Evolutionary conservation across 2,888 invertebrate species (phyloP).

Genomic region (Acronicta alni): DNA sequence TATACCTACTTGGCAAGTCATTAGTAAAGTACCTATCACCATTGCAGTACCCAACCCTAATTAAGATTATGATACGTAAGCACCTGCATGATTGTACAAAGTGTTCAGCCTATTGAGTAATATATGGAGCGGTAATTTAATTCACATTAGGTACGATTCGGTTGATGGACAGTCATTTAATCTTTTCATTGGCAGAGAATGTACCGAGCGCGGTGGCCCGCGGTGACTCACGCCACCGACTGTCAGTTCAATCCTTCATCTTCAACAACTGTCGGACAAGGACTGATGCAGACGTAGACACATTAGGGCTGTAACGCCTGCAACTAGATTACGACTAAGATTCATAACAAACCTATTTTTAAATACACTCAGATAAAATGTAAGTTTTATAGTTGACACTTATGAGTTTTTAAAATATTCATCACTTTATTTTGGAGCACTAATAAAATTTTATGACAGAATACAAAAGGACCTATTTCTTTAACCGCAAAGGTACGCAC

Average conservation of each 20-base stretch:
- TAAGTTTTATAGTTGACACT: too few species aligned
- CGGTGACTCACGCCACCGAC: slow-evolving; percentile 67
- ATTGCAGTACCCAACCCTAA: slow-evolving; percentile 9
- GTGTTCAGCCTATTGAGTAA: slow-evolving; percentile 55
- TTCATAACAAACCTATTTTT: too few species aligned
- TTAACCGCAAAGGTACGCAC: too few species aligned
- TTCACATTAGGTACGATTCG: slow-evolving; percentile 76
- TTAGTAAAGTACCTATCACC: slow-evolving; percentile 14
- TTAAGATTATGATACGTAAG: slow-evolving; percentile 28
- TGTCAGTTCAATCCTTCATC: slow-evolving; percentile 63
- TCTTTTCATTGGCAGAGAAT: slow-evolving; percentile 76
- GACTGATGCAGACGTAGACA: slow-evolving; percentile 61
- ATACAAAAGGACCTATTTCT: too few species aligned
- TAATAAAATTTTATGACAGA: too few species aligned
- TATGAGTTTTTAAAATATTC: too few species aligned
- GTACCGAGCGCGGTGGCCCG: slow-evolving; percentile 72
- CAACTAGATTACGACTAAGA: neutral
- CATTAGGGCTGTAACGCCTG: slow-evolving; percentile 43
- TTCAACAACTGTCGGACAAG: slow-evolving; percentile 60
- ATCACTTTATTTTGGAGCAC: too few species aligned
- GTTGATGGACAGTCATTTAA: slow-evolving; percentile 71
- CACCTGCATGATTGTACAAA: slow-evolving; percentile 38
- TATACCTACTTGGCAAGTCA: neutral
- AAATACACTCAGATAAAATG: too few species aligned
- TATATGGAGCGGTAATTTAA: slow-evolving; percentile 77